Evolutionary conservation across 2,888 invertebrate species (phyloP), one percentile per base, ranked within the genome.

Genomic region (Cheilosia vulpina): DNA sequence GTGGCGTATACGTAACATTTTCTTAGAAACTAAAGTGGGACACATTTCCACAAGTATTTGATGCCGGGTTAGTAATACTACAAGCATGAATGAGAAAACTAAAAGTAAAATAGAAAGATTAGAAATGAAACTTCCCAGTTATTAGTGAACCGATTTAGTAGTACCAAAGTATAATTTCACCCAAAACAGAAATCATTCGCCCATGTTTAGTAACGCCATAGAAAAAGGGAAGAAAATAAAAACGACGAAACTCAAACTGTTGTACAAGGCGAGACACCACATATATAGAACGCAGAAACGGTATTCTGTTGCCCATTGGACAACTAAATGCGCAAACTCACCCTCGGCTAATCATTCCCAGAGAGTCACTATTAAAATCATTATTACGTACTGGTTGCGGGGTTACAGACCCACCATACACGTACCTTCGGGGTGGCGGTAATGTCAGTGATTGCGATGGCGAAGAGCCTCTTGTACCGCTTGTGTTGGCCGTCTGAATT

Each of bases 401-500:
- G 62, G 94, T 94, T 77, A 94, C 90, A 66, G 94, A 94, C 45
- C 94, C 94, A 19, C 93, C 93, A 89, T 94, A 94, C 80, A 93
- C 92, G 89, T 94, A 94, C 89, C 94, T 92, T 89, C 88, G 87
- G 71, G 88, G 75, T 75, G 87, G 71, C 66, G 83, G 79, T 66
- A 88, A 72, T 45, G 87, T 78, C 65, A 77, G 55, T 17, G 77
- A 57, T 34, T 85, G 65, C 7, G 43, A 19, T 4, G 71, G 66
- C 21, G 68, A 52, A 7, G 53, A 21, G 0, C 68, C 19, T 31
- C 52, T 45, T 11, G 75, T 53, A 45, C 73, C 63, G 69, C 75
- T 79, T 45, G 85, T 50, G 45, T 82, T 71, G n/a, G 89, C 82
- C 50, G 89, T 89, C 76, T 91, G 91, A 60, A 90, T 90, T 53